These are phyloP conservation scores for Trachemys scripta DNA, from an alignment of 2,113 vertebrate species.

Conservation along the genomic window DNA sequence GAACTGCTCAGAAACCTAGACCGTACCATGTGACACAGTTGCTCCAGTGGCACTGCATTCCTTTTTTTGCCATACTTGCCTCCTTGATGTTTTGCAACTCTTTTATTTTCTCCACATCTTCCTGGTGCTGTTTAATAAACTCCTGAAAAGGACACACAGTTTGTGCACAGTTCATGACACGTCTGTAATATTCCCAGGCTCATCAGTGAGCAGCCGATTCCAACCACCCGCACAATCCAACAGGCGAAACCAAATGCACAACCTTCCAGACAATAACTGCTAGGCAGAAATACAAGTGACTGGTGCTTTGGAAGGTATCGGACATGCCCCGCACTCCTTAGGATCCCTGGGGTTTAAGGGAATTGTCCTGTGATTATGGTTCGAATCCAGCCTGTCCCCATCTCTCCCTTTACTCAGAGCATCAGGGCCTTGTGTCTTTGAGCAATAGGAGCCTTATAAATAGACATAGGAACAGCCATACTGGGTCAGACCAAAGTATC, in stretches of 20 bases:
- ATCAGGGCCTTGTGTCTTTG: too few relatives aligned
- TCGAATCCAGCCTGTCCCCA: not conserved
- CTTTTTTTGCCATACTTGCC: constrained; percentile 8
- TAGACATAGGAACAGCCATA: too few relatives aligned
- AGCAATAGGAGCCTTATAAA: not conserved
- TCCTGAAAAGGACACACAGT: constrained; percentile 34
- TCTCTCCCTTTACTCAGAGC: not conserved
- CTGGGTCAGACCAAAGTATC: too few relatives aligned
- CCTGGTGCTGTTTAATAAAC: constrained; percentile 60
- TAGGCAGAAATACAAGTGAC: not conserved
- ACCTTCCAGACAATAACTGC: not conserved
- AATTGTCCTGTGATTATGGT: not conserved
- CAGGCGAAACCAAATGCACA: not conserved
- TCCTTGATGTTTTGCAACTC: constrained; percentile 41
- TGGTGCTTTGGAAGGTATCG: not conserved
- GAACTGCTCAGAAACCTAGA: not conserved
- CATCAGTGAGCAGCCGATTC: not conserved
- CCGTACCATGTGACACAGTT: not conserved
- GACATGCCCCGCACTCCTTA: not conserved
- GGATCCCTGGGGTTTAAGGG: not conserved
- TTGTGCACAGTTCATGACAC: not conserved
- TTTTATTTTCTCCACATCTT: constrained; percentile 14
- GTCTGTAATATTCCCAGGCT: not conserved
- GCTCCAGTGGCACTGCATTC: not conserved
- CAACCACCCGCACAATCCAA: not conserved